Conservation (phyloP, 2,113 vertebrate genomes). For the Mola mola region DNA sequence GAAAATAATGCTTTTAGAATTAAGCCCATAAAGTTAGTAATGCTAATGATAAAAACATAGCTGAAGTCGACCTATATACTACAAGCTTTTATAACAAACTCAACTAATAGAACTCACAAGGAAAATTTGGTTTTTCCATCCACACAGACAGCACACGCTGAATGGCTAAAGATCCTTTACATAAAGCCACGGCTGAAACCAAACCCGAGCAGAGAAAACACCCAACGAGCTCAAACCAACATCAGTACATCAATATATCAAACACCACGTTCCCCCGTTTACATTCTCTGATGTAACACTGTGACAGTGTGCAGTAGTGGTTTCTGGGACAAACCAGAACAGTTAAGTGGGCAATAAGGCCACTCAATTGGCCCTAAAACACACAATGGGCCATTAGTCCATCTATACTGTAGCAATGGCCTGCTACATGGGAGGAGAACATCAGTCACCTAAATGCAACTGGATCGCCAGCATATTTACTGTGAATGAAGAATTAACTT, state of each 20-base stretch:
- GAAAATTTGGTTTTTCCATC: no score
- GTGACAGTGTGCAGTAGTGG: slow-evolving; percentile 16
- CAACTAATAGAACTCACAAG: no score
- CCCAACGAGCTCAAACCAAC: slow-evolving; percentile 1
- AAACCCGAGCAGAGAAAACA: slow-evolving; percentile 3
- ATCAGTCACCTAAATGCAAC: slow-evolving; percentile 47
- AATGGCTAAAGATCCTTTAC: no score
- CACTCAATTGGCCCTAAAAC: slow-evolving; percentile 67
- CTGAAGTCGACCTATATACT: no score
- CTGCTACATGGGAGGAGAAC: slow-evolving; percentile 12
- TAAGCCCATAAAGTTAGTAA: no score
- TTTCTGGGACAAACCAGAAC: slow-evolving; percentile 70
- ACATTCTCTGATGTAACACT: slow-evolving; percentile 13
- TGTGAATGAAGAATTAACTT: slow-evolving; percentile 19
- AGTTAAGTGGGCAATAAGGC: slow-evolving; percentile 65
- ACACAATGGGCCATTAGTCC: slow-evolving; percentile 40
- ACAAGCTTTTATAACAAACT: no score
- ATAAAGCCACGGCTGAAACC: slow-evolving; percentile 6
- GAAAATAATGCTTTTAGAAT: no score
- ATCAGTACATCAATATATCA: slow-evolving; percentile 31
- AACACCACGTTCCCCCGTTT: slow-evolving; percentile 21
- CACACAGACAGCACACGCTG: no score
- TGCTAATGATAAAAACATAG: no score
- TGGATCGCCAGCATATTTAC: slow-evolving; percentile 10
- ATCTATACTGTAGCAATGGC: slow-evolving; percentile 16